phyloP scores from a whole-genome alignment of 2,888 invertebrate species.

The Glaucopsyche alexis region DNA sequence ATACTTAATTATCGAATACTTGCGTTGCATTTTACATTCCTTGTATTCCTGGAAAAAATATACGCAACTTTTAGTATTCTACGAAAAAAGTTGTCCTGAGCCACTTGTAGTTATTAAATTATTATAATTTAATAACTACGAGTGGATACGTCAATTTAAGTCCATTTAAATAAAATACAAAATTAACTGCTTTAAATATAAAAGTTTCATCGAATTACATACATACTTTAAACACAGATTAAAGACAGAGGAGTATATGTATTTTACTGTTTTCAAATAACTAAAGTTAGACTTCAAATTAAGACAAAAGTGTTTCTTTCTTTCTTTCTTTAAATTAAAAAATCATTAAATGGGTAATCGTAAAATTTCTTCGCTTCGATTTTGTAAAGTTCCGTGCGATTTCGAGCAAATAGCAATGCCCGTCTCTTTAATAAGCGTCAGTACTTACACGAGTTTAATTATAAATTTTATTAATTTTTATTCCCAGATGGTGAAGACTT shows the following conservation, averaged over 20 bases:
- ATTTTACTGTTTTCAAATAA: too few relatives aligned
- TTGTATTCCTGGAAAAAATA: too few relatives aligned
- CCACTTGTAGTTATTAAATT: too few relatives aligned
- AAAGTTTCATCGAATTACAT: too few relatives aligned
- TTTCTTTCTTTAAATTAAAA: background rate
- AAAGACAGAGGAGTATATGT: too few relatives aligned
- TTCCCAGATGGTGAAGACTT: conserved; percentile 69
- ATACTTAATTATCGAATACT: background rate
- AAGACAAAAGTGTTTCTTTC: background rate
- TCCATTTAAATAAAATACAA: too few relatives aligned
- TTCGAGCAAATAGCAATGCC: conserved; percentile 17
- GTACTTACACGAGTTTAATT: conserved; percentile 7
- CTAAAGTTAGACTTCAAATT: background rate
- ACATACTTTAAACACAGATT: too few relatives aligned
- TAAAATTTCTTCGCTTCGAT: background rate
- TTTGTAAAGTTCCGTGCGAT: conserved; percentile 1
- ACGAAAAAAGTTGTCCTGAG: too few relatives aligned
- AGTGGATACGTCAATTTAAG: too few relatives aligned
- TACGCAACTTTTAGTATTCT: too few relatives aligned
- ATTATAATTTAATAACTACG: too few relatives aligned
- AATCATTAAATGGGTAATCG: conserved; percentile 1
- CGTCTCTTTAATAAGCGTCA: conserved; percentile 14
- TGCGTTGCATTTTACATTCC: background rate
- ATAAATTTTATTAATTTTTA: conserved; percentile 9
- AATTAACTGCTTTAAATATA: too few relatives aligned